Conservation (phyloP, 2,113 vertebrate genomes). For the Thunnus thynnus region DNA sequence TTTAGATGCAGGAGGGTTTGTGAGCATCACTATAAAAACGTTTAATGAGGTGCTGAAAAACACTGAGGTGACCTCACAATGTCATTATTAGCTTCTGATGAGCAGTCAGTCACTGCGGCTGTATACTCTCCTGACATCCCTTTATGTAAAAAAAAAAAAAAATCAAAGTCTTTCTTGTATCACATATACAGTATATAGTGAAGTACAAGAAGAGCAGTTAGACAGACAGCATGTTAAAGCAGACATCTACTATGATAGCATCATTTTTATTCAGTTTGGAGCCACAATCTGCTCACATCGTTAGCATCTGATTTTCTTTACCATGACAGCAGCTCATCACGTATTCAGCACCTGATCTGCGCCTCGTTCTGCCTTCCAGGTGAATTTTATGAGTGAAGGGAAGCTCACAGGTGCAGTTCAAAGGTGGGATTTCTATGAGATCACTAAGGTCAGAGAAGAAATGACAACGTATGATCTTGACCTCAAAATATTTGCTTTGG, state of each 20-base stretch:
- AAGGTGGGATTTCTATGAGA: no score
- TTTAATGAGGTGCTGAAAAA: conserved; percentile 5
- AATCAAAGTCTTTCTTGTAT: neutral
- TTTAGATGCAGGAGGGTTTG: neutral
- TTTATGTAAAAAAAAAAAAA: neutral
- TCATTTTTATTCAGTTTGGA: no score
- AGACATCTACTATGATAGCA: neutral
- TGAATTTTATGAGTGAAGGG: no score
- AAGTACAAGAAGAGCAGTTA: neutral
- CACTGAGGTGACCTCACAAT: conserved; percentile 18
- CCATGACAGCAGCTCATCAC: no score
- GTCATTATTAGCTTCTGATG: neutral
- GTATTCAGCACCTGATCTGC: no score
- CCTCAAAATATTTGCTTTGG: no score
- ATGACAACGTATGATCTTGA: no score
- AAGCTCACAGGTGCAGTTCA: no score
- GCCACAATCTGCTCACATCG: no score
- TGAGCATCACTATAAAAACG: neutral
- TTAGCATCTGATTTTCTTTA: no score
- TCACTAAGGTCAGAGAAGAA: no score
- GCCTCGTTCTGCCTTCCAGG: no score
- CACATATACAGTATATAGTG: neutral
- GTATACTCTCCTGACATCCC: neutral
- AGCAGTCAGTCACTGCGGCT: conserved; percentile 6
- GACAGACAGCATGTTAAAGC: neutral